Conservation (phyloP, 2,113 vertebrate species). For the Eretmochelys imbricata region DNA sequence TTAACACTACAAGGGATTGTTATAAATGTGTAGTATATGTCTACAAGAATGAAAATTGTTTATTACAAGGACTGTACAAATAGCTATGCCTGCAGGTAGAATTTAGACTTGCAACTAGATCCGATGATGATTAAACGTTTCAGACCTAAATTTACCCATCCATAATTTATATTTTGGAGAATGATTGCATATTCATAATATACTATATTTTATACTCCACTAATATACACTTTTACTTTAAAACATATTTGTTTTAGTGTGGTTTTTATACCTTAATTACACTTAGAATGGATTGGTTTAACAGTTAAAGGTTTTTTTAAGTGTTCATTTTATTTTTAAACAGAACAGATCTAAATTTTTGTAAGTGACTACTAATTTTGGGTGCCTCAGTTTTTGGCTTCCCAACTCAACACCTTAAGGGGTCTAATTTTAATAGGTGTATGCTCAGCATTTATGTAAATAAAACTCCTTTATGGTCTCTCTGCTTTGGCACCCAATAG, state of each 20-base stretch:
- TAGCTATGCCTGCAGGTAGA: conserved; percentile 27
- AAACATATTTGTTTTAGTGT: neutral
- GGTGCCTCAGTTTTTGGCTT: neutral
- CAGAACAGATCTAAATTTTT: neutral
- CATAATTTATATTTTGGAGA: neutral
- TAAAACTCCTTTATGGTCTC: neutral
- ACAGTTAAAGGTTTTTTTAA: neutral
- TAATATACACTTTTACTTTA: neutral
- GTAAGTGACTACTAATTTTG: neutral
- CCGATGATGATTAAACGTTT: conserved; percentile 25
- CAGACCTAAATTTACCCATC: neutral
- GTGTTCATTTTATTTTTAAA: neutral
- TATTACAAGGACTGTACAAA: conserved; percentile 2
- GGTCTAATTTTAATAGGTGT: neutral
- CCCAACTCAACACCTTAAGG: neutral
- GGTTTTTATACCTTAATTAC: conserved; percentile 10
- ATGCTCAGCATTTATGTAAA: neutral
- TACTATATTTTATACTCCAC: neutral
- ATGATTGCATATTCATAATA: neutral
- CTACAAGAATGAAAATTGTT: conserved; percentile 25
- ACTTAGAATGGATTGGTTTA: neutral
- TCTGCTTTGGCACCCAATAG: neutral
- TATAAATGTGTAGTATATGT: neutral
- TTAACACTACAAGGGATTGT: neutral
- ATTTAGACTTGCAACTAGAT: conserved; percentile 16